Percentiles rank a stretch among this genome's conserved stretches.
These are phyloP conservation scores for Mola mola DNA, from an alignment of 2,113 vertebrate species.

Conservation along the genomic window DNA sequence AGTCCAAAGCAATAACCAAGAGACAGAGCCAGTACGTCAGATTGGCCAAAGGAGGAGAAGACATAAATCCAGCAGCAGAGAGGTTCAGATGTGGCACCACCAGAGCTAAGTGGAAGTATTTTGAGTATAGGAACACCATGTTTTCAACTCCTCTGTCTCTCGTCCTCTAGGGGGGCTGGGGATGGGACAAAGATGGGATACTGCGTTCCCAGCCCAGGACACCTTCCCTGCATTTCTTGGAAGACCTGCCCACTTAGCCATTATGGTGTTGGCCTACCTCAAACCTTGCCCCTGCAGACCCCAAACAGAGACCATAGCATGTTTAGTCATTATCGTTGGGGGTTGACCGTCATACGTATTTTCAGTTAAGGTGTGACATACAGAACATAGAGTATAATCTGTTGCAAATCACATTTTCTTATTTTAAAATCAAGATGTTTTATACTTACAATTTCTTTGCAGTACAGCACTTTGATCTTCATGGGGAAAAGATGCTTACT, in stretches of 20 bases:
- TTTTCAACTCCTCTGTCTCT: constrained; percentile 51
- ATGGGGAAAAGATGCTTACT: too few relatives aligned
- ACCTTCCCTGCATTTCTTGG: constrained; percentile 82
- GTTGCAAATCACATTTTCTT: too few relatives aligned
- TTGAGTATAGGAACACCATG: constrained; percentile 68
- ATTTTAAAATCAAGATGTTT: too few relatives aligned
- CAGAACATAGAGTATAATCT: too few relatives aligned
- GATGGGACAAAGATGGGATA: constrained; percentile 65
- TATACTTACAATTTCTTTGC: too few relatives aligned
- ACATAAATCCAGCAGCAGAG: constrained; percentile 24
- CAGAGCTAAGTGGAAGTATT: constrained; percentile 56
- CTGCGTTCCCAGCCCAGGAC: constrained; percentile 80
- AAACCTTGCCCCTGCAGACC: constrained; percentile 12
- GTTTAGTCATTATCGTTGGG: constrained; percentile 16
- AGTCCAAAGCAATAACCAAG: constrained; percentile 33
- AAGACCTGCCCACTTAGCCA: constrained; percentile 42
- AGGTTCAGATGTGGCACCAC: constrained; percentile 6
- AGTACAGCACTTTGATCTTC: too few relatives aligned
- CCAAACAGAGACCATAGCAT: constrained; percentile 13
- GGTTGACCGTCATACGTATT: constrained; percentile 37
- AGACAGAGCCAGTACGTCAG: constrained; percentile 16
- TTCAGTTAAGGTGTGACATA: too few relatives aligned
- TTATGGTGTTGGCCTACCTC: constrained; percentile 48
- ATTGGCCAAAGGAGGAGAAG: constrained; percentile 25
- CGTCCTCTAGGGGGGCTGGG: constrained; percentile 50